Conservation (phyloP, 2,113 vertebrate genomes). For the Nothoprocta pentlandii region DNA sequence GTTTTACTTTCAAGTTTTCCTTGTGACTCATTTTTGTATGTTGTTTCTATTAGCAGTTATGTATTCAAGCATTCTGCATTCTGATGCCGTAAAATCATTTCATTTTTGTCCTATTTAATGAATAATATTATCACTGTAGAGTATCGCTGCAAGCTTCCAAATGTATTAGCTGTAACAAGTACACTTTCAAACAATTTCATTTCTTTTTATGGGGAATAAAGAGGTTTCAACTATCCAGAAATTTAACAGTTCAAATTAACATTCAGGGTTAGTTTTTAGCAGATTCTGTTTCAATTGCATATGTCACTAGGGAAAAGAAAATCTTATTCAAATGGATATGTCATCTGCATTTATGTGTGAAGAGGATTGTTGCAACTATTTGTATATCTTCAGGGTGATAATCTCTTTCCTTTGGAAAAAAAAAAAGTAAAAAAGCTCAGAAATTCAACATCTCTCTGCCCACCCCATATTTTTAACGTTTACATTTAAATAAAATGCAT, state of each 20-base stretch:
- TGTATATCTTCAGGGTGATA: background rate
- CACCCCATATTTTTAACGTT: background rate
- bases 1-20: background rate
- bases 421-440: background rate
- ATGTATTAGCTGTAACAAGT: background rate
- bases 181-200: background rate
- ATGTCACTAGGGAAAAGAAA: background rate
- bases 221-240: background rate
- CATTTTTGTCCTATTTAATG: background rate
- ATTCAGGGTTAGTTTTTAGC: background rate
- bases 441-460: background rate
- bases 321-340: background rate
- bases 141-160: background rate
- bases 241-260: background rate
- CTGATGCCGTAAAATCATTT: background rate
- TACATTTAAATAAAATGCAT: background rate
- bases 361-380: background rate
- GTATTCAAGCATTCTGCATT: background rate
- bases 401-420: background rate
- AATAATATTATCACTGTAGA: background rate
- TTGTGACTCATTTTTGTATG: background rate
- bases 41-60: background rate
- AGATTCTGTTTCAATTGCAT: background rate
- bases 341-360: background rate
- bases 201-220: background rate